phyloP scores from a whole-genome alignment of 2,888 invertebrate species.

The Ferrisia virgata region DNA sequence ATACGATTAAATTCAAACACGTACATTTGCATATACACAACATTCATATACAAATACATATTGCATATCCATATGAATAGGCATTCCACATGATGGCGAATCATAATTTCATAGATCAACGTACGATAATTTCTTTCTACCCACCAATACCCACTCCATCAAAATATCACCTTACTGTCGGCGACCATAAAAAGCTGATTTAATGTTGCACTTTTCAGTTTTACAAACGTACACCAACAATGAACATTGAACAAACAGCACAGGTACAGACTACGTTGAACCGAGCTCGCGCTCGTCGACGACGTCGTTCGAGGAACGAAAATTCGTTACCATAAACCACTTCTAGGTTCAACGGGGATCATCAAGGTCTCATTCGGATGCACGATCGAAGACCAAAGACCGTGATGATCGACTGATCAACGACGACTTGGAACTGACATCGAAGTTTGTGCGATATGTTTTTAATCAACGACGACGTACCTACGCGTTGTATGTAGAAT shows the following conservation, averaged over 20 bases:
- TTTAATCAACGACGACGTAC: neutral
- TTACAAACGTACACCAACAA: neutral
- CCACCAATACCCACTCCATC: neutral
- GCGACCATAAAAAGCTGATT: neutral
- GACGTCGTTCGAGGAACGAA: neutral
- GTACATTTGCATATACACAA: too few species aligned
- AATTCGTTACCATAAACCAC: conserved; percentile 11
- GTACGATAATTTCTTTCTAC: neutral
- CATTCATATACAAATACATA: too few species aligned
- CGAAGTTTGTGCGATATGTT: neutral
- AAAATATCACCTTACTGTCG: neutral
- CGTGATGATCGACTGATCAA: neutral
- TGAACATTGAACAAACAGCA: neutral
- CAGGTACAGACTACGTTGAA: too few species aligned
- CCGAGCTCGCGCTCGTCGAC: too few species aligned
- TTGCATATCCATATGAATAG: neutral
- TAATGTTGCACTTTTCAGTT: neutral
- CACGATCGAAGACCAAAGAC: neutral
- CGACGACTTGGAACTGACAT: neutral
- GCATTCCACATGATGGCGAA: neutral
- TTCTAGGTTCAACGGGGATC: too few species aligned
- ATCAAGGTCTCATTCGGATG: neutral
- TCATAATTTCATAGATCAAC: neutral
- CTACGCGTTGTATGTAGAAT: neutral
- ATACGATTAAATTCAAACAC: too few species aligned